phyloP scores from a whole-genome alignment of 1,140 invertebrate species.

The Berghia stephanieae region DNA sequence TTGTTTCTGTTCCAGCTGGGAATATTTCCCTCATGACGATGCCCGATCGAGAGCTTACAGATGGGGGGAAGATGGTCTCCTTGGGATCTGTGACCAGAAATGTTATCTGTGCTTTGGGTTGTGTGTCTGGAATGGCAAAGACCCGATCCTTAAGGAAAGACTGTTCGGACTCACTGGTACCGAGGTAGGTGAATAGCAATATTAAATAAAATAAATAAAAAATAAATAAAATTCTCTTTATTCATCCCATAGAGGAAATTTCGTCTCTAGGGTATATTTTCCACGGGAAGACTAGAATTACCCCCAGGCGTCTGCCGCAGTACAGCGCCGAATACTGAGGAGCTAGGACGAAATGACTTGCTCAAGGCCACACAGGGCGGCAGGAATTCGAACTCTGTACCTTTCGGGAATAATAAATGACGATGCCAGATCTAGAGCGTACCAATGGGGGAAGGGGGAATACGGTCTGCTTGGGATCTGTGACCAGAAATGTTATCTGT shows the following conservation, averaged over 20 bases:
- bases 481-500: constrained; percentile 64
- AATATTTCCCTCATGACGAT: constrained; percentile 65
- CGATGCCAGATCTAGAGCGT: constrained; percentile 60
- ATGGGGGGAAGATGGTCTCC: constrained; percentile 68
- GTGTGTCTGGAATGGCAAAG: constrained; percentile 66
- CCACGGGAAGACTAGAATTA: too few species aligned
- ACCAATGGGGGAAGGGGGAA: constrained; percentile 68
- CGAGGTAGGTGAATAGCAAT: constrained; percentile 64
- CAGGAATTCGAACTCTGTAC: too few species aligned
- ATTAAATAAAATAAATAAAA: too few species aligned
- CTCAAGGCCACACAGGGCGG: too few species aligned
- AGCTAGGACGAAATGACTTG: too few species aligned
- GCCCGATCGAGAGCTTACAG: constrained; percentile 62
- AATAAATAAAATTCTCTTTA: too few species aligned
- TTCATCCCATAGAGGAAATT: too few species aligned
- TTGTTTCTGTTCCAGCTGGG: constrained; percentile 59
- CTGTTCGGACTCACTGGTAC: constrained; percentile 66
- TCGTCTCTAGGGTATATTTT: too few species aligned
- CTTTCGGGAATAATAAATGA: too few species aligned
- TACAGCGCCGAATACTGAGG: too few species aligned
- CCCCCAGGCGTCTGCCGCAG: too few species aligned
- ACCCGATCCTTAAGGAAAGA: constrained; percentile 67
- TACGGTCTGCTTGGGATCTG: constrained; percentile 66
- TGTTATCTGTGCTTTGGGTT: constrained; percentile 63
- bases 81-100: constrained; percentile 65